Conservation (phyloP, 2,113 vertebrate genomes). For the Jacana jacana region DNA sequence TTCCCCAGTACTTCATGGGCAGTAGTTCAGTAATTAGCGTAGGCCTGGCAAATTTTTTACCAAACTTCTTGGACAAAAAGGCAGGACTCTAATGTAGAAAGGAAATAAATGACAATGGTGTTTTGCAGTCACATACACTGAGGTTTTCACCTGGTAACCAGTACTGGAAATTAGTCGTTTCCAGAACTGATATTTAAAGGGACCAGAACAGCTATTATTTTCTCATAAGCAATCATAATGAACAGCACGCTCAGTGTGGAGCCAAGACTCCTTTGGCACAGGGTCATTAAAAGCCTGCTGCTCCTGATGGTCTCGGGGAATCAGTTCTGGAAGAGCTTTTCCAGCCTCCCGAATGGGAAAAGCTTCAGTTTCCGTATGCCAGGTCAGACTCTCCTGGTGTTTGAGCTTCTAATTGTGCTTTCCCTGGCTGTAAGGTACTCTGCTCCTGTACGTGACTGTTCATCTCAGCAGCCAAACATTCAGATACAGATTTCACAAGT, state of each 20-base stretch:
- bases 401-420: background rate
- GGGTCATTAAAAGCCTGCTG: background rate
- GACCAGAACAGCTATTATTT: fast-evolving
- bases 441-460: background rate
- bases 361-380: background rate
- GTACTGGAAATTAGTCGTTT: background rate
- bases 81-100: background rate
- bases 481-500: background rate
- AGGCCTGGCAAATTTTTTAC: background rate
- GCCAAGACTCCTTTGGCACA: background rate
- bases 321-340: background rate
- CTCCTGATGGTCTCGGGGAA: background rate
- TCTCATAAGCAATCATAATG: background rate
- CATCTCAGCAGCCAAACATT: fast-evolving
- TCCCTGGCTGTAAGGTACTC: background rate
- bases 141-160: background rate
- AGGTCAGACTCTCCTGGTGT: background rate
- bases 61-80: background rate
- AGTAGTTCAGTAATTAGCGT: background rate
- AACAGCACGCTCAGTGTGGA: background rate
- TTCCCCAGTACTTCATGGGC: fast-evolving
- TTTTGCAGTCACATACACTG: background rate
- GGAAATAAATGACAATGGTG: fast-evolving
- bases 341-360: background rate
- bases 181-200: background rate